Evolutionary conservation across 2,113 vertebrate genomes (phyloP).

Genomic region (Nematolebias whitei): DNA sequence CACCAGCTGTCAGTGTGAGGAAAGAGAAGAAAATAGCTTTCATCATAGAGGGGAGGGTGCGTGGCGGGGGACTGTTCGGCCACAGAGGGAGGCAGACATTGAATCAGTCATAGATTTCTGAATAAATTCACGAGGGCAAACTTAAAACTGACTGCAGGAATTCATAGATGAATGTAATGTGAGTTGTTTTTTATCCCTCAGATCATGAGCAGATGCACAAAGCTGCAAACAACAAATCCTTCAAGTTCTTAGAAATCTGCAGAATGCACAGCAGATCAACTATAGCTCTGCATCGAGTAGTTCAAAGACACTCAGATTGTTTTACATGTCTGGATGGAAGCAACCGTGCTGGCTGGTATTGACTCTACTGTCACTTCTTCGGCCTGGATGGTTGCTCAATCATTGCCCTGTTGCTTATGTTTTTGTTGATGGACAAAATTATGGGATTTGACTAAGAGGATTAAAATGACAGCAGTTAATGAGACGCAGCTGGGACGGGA

Average conservation of each 20-base stretch:
- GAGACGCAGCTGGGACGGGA: conserved; percentile 77
- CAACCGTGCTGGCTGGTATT: conserved; percentile 4
- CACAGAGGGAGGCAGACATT: conserved; percentile 45
- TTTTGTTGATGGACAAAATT: conserved; percentile 78
- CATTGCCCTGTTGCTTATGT: conserved; percentile 64
- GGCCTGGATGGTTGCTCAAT: conserved; percentile 35
- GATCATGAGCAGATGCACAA: conserved; percentile 39
- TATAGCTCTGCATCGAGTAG: conserved; percentile 38
- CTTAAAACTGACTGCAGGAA: conserved; percentile 54
- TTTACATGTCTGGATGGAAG: conserved; percentile 41
- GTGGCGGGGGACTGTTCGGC: conserved; percentile 38
- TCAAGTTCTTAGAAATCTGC: conserved; percentile 54
- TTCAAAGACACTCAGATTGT: conserved; percentile 41
- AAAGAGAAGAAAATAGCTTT: conserved; percentile 72
- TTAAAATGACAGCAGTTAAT: conserved; percentile 79
- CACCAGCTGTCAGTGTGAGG: conserved; percentile 73
- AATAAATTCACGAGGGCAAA: conserved; percentile 59
- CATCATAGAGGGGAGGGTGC: conserved; percentile 50
- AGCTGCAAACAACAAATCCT: conserved; percentile 49
- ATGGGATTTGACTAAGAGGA: conserved; percentile 81
- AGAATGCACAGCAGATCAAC: conserved; percentile 54
- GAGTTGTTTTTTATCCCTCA: conserved; percentile 30
- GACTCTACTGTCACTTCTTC: conserved; percentile 30
- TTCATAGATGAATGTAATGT: conserved; percentile 30
- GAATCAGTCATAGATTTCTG: conserved; percentile 62